Evolutionary conservation across 2,888 invertebrate species (phyloP), one percentile per base, ranked within the genome.

Genomic region (Cerastis rubricosa): DNA sequence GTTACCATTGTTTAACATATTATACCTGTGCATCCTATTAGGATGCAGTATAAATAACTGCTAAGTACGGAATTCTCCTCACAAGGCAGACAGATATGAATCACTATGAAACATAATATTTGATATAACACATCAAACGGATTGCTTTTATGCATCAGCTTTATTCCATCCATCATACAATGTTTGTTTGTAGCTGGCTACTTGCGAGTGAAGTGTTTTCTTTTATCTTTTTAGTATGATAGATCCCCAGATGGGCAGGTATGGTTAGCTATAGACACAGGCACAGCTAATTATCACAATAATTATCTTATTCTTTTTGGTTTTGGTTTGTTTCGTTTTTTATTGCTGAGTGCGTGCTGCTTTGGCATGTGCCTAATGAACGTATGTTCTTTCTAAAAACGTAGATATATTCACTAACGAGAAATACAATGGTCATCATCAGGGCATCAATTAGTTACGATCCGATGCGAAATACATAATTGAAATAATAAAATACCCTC

Each of bases 101-200:
- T 80, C 83, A 74, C 68, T 71, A 40, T 80, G 70, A 45, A 85
- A 54, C 80, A 85, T 78, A 83, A 84, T 86, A 85, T 81, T 85
- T 74, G 82, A 68, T 73, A 80, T 49, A 75, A 70, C 76, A 77
- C 80, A 75, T 84, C 70, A 83, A 86, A 85, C 63, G 59, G 47
- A 78, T 86, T 71, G 68, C 65, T 70, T 82, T 69, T 75, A 70
- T 74, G 74, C 57, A 77, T 78, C 71, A 72, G 78, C 69, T 70
- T 79, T 73, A 77, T 81, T 71, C 74, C 51, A 86, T 86, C 86
- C 65, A 84, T 86, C 81, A 77, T 63, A 72, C 69, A 40, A 59
- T 81, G 76, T 88, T 80, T 86, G 87, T 76, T 80, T 86, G 87
- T 76, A 66, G 64, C 29, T 25, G 35, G 68, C 57, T 74, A 68